Conservation (phyloP, 92 coral and sea anemone genomes). For the Actinernus sp. region DNA sequence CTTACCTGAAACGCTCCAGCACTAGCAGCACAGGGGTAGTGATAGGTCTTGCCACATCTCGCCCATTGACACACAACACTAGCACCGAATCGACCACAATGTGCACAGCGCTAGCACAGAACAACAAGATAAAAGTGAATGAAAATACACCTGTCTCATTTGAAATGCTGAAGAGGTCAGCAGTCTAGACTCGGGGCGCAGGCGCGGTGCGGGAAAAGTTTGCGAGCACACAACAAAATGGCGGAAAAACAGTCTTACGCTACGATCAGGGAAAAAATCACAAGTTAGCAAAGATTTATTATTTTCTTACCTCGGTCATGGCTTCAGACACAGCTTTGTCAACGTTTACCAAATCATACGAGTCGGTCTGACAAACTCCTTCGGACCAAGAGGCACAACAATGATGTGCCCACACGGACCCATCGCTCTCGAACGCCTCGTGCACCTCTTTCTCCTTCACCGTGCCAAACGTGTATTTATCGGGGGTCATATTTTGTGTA, state of each 20-base stretch:
- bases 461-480: conserved; percentile 91
- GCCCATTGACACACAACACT: conserved; percentile 90
- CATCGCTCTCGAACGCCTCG: conserved; percentile 91
- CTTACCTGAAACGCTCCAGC: conserved; percentile 99
- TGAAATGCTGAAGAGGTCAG: background rate
- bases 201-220: background rate
- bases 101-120: conserved; percentile 87
- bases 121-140: background rate
- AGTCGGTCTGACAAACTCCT: conserved; percentile 91
- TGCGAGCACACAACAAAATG: background rate
- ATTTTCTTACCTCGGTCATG: conserved; percentile 79
- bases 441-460: conserved; percentile 80
- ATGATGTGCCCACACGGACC: conserved; percentile 92
- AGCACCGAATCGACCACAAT: conserved; percentile 96
- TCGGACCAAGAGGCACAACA: conserved; percentile 99
- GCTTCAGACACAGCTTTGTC: conserved; percentile 93
- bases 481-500: conserved; percentile 72
- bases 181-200: background rate
- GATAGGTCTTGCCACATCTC: conserved; percentile 84
- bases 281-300: background rate
- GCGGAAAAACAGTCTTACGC: too few relatives aligned
- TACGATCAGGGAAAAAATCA: too few relatives aligned
- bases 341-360: conserved; percentile 90
- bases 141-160: too few relatives aligned
- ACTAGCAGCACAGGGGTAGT: conserved; percentile 98